Evolutionary conservation across 2,888 invertebrate species (phyloP).

Genomic region (Pilophorus perplexus): DNA sequence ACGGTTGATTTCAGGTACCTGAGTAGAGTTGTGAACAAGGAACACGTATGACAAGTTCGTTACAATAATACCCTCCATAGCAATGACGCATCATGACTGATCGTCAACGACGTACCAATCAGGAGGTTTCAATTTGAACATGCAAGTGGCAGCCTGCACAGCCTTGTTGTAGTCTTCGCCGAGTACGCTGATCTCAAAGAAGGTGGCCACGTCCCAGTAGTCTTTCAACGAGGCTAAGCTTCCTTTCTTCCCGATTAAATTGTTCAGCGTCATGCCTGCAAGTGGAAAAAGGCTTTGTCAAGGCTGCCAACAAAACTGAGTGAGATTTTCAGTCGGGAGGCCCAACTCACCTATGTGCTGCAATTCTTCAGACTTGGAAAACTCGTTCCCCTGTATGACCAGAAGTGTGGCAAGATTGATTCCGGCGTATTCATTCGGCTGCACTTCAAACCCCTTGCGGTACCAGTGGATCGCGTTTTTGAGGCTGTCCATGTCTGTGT

Average conservation of each 20-base stretch:
- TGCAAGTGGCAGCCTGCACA: constrained; percentile 91
- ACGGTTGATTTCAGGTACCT: constrained; percentile 94
- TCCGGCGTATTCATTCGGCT: constrained; percentile 98
- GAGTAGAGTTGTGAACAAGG: constrained; percentile 33
- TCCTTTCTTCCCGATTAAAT: constrained; percentile 96
- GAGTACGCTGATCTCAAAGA: constrained; percentile 95
- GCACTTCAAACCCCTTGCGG: constrained; percentile 93
- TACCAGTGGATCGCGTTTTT: constrained; percentile 96
- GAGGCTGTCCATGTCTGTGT: constrained; percentile 81
- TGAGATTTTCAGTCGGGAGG: not conserved
- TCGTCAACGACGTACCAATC: constrained; percentile 62
- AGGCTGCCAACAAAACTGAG: not conserved
- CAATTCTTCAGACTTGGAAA: constrained; percentile 84
- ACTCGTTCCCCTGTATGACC: constrained; percentile 94
- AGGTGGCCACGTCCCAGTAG: constrained; percentile 99
- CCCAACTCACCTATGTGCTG: constrained; percentile 73
- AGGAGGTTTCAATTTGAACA: constrained; percentile 87
- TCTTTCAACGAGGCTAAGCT: constrained; percentile 87
- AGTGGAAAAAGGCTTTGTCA: constrained; percentile 11
- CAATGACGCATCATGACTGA: no score
- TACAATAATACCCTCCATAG: no score
- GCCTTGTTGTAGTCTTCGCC: constrained; percentile 97
- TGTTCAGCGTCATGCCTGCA: constrained; percentile 86
- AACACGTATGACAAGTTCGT: no score
- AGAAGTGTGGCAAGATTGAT: constrained; percentile 96